Evolutionary conservation across 2,888 invertebrate genomes (phyloP).

Genomic region (Drosophila affinis): DNA sequence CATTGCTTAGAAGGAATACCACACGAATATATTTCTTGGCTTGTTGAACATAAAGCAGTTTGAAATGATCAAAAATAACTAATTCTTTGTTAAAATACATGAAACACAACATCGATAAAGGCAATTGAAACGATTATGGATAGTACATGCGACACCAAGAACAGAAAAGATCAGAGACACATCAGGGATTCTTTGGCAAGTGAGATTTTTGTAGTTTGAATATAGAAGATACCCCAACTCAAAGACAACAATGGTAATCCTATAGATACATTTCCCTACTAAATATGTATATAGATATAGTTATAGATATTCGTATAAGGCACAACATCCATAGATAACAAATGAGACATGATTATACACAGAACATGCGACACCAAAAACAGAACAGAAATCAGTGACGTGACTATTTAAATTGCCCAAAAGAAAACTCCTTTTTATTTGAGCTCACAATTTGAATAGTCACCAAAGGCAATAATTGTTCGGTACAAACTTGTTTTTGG

Average conservation of each 20-base stretch:
- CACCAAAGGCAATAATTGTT: constrained; percentile 1
- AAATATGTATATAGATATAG: constrained; percentile 8
- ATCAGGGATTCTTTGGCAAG: background rate
- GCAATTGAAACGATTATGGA: background rate
- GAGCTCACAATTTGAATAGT: constrained; percentile 7
- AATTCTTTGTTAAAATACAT: background rate
- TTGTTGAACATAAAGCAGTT: no score
- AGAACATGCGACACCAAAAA: constrained; percentile 41
- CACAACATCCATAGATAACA: constrained; percentile 33
- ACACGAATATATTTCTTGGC: no score
- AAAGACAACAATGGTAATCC: background rate
- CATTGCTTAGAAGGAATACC: no score
- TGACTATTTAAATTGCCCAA: constrained; percentile 2
- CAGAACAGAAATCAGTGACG: background rate
- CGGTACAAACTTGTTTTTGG: constrained; percentile 51
- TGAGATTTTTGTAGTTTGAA: background rate
- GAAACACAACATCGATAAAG: constrained; percentile 28
- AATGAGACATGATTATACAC: constrained; percentile 13
- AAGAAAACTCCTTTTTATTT: background rate
- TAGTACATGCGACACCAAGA: constrained; percentile 5
- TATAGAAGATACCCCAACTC: background rate
- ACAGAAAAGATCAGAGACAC: background rate
- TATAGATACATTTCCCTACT: background rate
- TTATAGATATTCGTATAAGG: constrained; percentile 1
- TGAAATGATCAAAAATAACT: no score